Conservation (phyloP, 2,797 vertebrate species). For the Megalops cyprinoides region DNA sequence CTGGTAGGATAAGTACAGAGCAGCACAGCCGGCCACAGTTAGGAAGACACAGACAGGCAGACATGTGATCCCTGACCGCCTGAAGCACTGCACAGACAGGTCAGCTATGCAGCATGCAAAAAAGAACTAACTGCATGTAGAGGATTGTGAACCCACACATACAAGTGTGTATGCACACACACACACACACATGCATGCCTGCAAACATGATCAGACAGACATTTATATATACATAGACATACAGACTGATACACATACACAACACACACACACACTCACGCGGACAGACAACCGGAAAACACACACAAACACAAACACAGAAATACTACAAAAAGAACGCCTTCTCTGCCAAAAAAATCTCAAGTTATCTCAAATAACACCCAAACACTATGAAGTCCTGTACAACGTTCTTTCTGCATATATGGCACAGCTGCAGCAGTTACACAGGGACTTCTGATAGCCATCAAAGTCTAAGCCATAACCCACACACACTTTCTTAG, state of each 20-base stretch:
- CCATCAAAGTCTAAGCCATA: too few species aligned
- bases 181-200: background rate
- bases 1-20: background rate
- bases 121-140: background rate
- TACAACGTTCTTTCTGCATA: too few species aligned
- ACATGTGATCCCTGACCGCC: slow-evolving; percentile 14
- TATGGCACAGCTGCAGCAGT: too few species aligned
- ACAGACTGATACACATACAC: background rate
- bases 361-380: too few species aligned
- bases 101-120: slow-evolving; percentile 11
- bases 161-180: too few species aligned
- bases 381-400: too few species aligned
- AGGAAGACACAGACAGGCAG: slow-evolving; percentile 1
- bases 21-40: background rate
- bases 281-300: too few species aligned
- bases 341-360: too few species aligned
- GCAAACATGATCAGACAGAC: background rate
- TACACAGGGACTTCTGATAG: too few species aligned
- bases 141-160: background rate
- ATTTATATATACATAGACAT: background rate
- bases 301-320: background rate
- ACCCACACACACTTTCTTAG: too few species aligned
- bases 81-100: slow-evolving; percentile 21
- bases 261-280: background rate
- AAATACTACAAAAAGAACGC: background rate